Conservation (phyloP, 2,113 vertebrate species). For the Phyllostomus discolor region DNA sequence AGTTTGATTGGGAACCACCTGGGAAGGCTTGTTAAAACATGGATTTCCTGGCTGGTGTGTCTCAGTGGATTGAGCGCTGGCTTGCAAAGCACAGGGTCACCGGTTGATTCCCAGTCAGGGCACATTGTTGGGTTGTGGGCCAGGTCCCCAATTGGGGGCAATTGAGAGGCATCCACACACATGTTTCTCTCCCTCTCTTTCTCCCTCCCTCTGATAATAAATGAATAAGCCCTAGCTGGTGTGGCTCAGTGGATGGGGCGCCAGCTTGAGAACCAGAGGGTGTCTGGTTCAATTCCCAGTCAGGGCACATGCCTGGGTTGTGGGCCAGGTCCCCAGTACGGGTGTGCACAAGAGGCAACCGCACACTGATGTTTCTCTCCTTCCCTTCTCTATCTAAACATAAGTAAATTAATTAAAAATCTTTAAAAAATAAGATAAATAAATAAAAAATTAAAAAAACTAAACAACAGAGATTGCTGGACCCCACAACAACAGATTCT, state of each 20-base stretch:
- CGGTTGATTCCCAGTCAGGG: neutral
- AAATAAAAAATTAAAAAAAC: neutral
- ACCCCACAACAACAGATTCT: neutral
- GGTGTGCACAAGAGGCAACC: too few relatives aligned
- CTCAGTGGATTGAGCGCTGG: neutral
- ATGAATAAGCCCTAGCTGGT: neutral
- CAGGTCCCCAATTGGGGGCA: neutral
- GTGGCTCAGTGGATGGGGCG: too few relatives aligned
- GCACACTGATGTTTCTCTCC: too few relatives aligned
- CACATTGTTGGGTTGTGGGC: neutral
- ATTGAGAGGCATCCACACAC: neutral
- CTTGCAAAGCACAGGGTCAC: neutral
- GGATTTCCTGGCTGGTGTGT: neutral
- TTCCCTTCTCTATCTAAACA: too few relatives aligned
- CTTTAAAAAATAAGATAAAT: too few relatives aligned
- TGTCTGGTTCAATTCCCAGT: too few relatives aligned
- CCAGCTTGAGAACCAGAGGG: too few relatives aligned
- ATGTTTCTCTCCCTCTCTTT: neutral
- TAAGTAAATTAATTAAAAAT: too few relatives aligned
- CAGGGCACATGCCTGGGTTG: too few relatives aligned
- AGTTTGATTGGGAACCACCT: neutral
- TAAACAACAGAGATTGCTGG: neutral
- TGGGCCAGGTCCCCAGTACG: too few relatives aligned
- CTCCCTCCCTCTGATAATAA: neutral
- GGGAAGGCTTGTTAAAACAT: neutral